Evolutionary conservation across 2,113 vertebrate genomes (phyloP), one percentile per base, ranked within the genome.

Genomic region (Hyperopisus bebe): DNA sequence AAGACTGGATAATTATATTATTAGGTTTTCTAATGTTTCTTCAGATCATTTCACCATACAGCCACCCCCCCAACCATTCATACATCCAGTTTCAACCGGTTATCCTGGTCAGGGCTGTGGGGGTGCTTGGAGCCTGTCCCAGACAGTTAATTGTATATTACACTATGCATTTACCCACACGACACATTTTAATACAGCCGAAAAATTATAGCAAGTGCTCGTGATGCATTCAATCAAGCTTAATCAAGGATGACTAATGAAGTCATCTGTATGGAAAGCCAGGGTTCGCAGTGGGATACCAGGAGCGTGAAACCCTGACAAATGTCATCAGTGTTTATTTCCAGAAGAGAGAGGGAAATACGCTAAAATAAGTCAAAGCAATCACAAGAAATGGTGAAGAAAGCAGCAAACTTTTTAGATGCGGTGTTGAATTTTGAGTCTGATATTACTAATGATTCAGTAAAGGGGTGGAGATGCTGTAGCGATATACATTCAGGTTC

Each of bases 241-340:
- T 80, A 39, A 80, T 80, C 74, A 80, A 80, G 31, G 31, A 80
- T 39, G 74, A 80, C 9, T 80, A 80, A 70, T 70, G 62, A 70
- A 70, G 74, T 80, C 74, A 80, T 35, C 74, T 80, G 74, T 42
- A 80, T 80, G 74, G 35, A 80, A 80, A 80, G 74, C 74, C 74
- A 42, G 74, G 74, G 31, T 80, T 80, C 74, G 15, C 74, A 80
- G 74, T 42, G 39, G 74, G 74, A 80, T 39, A 35, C 5, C 74
- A 80, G 74, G 35, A 80, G 17, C 35, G 74, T 80, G 74, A 80
- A 80, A 42, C 74, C 74, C 74, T 80, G 35, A 80, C 35, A 42
- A 80, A 80, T 80, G 35, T 39, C 62, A 19, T 80, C 74, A 80
- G 35, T 39, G 35, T 80, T 77, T 35, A 80, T 80, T 42, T 80